Base-by-base conservation (phyloP, 2,888 invertebrate species). In the Acleris sparsana region DNA sequence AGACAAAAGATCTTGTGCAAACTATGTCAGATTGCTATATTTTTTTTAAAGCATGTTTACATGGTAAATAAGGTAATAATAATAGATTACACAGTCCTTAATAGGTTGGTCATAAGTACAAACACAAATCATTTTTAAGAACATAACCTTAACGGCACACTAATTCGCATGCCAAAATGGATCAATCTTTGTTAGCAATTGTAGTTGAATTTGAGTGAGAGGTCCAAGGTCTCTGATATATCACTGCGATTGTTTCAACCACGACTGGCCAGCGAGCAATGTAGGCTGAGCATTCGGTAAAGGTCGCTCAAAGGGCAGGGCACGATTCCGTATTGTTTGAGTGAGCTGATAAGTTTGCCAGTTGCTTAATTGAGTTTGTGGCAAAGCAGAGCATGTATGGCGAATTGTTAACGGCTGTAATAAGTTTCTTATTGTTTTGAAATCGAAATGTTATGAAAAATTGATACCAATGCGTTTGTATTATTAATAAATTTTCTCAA, bases 191-290 rank as follows among this genome's bases (percentile, higher is more conserved):
- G 60, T 70, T 71, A 78, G 77, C 82, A 84, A 78, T 81, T 78
- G 83, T 85, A 80, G 80, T 83, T 79, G 75, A 77, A 82, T 82
- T 81, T 82, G 72, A 86, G 86, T 83, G 86, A 88, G 79, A 77
- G 87, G 83, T 80, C 79, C 87, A 88, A 88, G 89, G 88, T 69
- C 69, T 73, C 79, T 73, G 75, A 80, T 76, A 78, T 82, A 82
- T 82, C 77, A 82, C 83, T 83, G 80, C 75, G 76, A 78, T 80
- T 84, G 79, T 82, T 25, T 76, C 78, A 72, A 77, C 76, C 76
- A 77, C 75, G 78, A 82, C 79, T 80, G 84, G 82, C 78, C 84
- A 86, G 84, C 76, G 75, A 79, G 77, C 81, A 83, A 86, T 86
- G 83, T 77, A 77, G 79, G 77, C 86, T 86, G 17, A 74, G 75